These are phyloP conservation scores for Eurystomus gularis DNA, from an alignment of 2,113 vertebrate species.

Conservation along the genomic window DNA sequence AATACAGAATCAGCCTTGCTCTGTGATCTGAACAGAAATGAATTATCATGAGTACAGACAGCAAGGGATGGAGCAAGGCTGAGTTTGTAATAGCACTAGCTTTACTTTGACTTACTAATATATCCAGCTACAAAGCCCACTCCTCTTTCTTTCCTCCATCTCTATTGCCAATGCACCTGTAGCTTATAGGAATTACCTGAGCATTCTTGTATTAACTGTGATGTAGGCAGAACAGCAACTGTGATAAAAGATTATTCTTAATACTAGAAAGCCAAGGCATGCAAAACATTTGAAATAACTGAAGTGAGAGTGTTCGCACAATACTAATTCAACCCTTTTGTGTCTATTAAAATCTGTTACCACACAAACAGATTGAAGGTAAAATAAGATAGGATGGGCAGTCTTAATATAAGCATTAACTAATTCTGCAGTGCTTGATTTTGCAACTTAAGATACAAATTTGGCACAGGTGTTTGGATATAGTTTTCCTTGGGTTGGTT, in stretches of 20 bases:
- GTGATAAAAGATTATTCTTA: neutral
- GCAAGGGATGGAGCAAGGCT: neutral
- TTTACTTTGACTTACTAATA: neutral
- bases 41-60: neutral
- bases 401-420: neutral
- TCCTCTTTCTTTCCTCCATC: neutral
- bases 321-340: neutral
- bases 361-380: neutral
- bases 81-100: neutral
- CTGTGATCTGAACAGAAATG: constrained; percentile 7
- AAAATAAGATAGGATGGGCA: neutral
- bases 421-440: neutral
- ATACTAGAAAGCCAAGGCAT: neutral
- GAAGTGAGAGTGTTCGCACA: neutral
- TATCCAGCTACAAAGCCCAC: neutral
- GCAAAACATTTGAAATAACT: neutral
- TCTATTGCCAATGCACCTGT: neutral
- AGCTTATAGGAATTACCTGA: neutral
- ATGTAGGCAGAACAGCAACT: neutral
- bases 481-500: neutral
- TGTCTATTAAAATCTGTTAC: neutral
- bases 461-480: neutral
- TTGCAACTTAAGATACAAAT: neutral
- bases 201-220: neutral
- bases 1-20: neutral